These are phyloP conservation scores for Mnemiopsis leidyi DNA, from an alignment of 37 sponge, comb jelly and placozoan genomes.

Conservation along the genomic window DNA sequence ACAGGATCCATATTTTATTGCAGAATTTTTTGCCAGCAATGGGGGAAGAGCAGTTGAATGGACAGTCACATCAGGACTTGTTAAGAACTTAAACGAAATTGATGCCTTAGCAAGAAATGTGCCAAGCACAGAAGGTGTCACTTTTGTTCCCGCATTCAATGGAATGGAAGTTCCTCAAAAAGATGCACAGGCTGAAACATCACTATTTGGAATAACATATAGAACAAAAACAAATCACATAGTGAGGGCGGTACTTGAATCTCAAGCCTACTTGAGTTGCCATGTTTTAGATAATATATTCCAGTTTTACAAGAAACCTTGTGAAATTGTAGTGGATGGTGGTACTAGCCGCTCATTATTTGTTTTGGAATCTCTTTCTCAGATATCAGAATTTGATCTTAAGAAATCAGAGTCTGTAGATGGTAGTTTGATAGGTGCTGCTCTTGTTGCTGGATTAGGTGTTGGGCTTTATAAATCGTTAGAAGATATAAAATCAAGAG, in stretches of 20 bases:
- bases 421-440: slow-evolving; percentile 41
- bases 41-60: slow-evolving; percentile 91
- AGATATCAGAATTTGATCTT: neutral
- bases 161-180: slow-evolving; percentile 26
- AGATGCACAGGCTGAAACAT: slow-evolving; percentile 49
- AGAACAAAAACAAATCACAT: slow-evolving; percentile 21
- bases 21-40: slow-evolving; percentile 83
- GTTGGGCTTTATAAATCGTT: slow-evolving; percentile 15
- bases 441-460: slow-evolving; percentile 28
- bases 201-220: slow-evolving; percentile 27
- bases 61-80: slow-evolving; percentile 77
- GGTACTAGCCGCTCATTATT: slow-evolving; percentile 12
- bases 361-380: neutral
- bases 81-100: neutral
- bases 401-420: slow-evolving; percentile 22
- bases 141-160: slow-evolving; percentile 53
- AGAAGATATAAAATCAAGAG: neutral
- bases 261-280: slow-evolving; percentile 5
- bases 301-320: neutral
- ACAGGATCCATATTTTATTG: slow-evolving; percentile 73
- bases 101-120: slow-evolving; percentile 21
- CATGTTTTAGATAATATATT: neutral
- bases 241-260: slow-evolving; percentile 18
- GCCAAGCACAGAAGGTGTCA: neutral
- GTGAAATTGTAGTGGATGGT: slow-evolving; percentile 16